phyloP scores from a whole-genome alignment of 92 coral and sea anemone genomes.

The Actinostola sp. region DNA sequence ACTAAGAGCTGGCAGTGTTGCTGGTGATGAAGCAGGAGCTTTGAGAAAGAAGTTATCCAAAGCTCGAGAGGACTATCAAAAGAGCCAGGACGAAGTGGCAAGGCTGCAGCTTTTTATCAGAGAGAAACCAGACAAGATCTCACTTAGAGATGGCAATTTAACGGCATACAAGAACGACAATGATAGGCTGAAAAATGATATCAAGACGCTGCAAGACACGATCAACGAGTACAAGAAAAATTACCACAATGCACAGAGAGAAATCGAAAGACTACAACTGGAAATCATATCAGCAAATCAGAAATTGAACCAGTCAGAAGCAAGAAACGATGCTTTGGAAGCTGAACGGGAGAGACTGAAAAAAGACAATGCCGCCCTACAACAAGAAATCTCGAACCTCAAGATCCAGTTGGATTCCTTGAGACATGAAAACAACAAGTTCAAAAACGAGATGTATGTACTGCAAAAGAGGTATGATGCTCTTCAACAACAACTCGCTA shows the following conservation, averaged over 20 bases:
- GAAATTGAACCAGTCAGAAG: conserved; percentile 71
- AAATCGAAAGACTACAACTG: conserved; percentile 64
- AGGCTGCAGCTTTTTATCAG: conserved; percentile 67
- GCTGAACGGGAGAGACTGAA: conserved; percentile 62
- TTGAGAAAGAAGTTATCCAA: conserved; percentile 68
- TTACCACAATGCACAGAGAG: conserved; percentile 74
- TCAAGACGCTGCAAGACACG: conserved; percentile 60
- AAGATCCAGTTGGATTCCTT: conserved; percentile 73
- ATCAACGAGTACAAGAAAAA: conserved; percentile 57
- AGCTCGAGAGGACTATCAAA: conserved; percentile 70
- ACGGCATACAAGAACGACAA: conserved; percentile 55
- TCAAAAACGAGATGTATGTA: conserved; percentile 69
- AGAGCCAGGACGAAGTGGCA: conserved; percentile 71
- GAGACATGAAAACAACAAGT: conserved; percentile 67
- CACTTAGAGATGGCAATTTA: conserved; percentile 47
- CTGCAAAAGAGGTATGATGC: conserved; percentile 71
- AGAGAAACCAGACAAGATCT: conserved; percentile 56
- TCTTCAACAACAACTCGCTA: conserved; percentile 69
- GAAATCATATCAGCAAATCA: conserved; percentile 58
- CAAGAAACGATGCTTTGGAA: conserved; percentile 69
- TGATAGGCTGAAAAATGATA: conserved; percentile 71
- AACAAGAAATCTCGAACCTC: conserved; percentile 61
- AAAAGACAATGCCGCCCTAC: conserved; percentile 54
- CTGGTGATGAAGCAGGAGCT: conserved; percentile 60
- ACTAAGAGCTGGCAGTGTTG: conserved; percentile 49